A percentile compares a stretch with the other conserved stretches of the same genome.
phyloP scores from a whole-genome alignment of 2,888 invertebrate genomes.

The Monopis laevigella region DNA sequence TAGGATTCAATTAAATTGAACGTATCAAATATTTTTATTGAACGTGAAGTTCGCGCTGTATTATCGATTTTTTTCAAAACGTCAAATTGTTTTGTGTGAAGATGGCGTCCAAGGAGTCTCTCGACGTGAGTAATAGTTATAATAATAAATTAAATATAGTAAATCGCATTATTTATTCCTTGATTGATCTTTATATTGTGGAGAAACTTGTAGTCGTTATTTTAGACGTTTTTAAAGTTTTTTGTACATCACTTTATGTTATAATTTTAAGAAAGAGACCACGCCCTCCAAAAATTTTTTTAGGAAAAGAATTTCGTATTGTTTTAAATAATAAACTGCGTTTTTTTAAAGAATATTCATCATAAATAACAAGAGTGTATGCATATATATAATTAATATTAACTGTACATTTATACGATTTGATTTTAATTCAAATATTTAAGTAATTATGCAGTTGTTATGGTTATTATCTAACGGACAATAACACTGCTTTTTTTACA shows the following conservation, averaged over 20 bases:
- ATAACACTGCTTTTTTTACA: too few relatives aligned
- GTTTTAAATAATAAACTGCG: too few relatives aligned
- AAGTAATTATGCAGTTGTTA: too few relatives aligned
- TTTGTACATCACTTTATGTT: constrained; percentile 11
- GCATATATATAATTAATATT: too few relatives aligned
- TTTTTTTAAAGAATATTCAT: too few relatives aligned
- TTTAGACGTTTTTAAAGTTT: constrained; percentile 17
- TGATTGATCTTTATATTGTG: not conserved
- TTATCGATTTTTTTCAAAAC: constrained; percentile 42
- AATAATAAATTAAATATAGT: not conserved
- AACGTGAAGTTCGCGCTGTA: constrained; percentile 28
- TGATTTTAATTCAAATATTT: too few relatives aligned
- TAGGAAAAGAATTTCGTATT: too few relatives aligned
- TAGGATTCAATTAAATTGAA: not conserved
- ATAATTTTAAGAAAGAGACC: constrained; percentile 19
- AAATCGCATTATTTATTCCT: not conserved
- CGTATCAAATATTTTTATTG: constrained; percentile 25
- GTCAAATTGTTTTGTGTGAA: constrained; percentile 56
- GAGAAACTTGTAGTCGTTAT: constrained; percentile 19
- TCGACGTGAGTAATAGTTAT: constrained; percentile 49
- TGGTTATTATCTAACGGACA: too few relatives aligned
- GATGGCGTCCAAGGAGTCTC: constrained; percentile 65
- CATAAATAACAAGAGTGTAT: too few relatives aligned
- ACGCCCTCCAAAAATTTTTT: constrained; percentile 21
- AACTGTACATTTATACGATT: too few relatives aligned